Evolutionary conservation across 2,113 vertebrate species (phyloP), one percentile per base, ranked within the genome.

Genomic region (Colinus virginianus): DNA sequence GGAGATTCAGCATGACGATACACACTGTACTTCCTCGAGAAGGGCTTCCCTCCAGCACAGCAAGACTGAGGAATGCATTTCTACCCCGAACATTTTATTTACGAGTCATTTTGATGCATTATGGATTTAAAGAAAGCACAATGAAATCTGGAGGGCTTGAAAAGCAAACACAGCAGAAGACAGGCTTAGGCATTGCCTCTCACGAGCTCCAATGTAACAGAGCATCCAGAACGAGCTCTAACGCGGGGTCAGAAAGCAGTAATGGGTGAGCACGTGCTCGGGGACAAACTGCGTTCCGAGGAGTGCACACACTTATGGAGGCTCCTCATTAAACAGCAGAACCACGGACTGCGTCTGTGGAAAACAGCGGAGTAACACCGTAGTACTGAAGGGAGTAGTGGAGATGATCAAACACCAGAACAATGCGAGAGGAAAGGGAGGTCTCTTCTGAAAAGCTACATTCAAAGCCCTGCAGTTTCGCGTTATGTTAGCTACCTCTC

Each of bases 351-450:
- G 7, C 58, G 48, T 32, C 7, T 8, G 25, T 6, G 6, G 12
- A 70, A 83, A 77, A 36, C 9, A 8, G 20, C 42, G 5, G 30
- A 43, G 26, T 15, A 36, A 61, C 13, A 53, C 26, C 30, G 26
- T 15, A 26, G 16, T 4, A 74, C 1, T 6, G 14, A 72, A 66
- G 30, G 9, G 11, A 5, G 9, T 0, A 26, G 22, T 0, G 19
- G 45, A 59, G 9, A 4, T 7, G 13, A 84, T 53, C 13, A 46
- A 79, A 61, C 23, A 68, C 1, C 46, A 42, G 3, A 61, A 30
- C 15, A 30, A 67, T 25, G 1, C 11, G 10, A 51, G 3, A 66
- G 1, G 4, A 7, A 51, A 53, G 12, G 40, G 59, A 42, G n/a
- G 3, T 26, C 13, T 78, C 3, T 34, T 58, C 22, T 58, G 7